Conservation (phyloP, 1,140 invertebrate genomes). For the Sarcophaga peregrina region DNA sequence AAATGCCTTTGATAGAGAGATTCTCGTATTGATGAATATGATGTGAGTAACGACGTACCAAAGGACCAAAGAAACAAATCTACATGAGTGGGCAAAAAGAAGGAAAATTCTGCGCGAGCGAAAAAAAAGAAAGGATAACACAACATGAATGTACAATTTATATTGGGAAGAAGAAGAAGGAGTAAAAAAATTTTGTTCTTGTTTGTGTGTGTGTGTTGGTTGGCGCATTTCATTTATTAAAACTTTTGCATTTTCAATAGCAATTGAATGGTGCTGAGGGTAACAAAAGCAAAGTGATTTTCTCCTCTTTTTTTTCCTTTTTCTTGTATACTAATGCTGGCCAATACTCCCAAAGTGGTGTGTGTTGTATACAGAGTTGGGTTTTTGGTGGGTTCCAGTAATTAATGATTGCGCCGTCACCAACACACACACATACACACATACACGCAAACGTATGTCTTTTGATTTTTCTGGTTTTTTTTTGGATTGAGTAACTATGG, state of each 20-base stretch:
- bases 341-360: too few relatives aligned
- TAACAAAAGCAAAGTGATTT: too few relatives aligned
- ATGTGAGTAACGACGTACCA: neutral
- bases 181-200: too few relatives aligned
- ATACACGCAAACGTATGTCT: neutral
- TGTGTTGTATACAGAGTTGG: too few relatives aligned
- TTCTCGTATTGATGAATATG: slow-evolving; percentile 44
- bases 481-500: slow-evolving; percentile 22
- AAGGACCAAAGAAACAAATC: neutral
- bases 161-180: too few relatives aligned
- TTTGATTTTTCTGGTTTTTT: neutral
- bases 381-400: slow-evolving; percentile 28
- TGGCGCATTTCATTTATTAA: neutral
- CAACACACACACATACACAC: neutral
- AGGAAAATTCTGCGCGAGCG: neutral
- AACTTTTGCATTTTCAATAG: slow-evolving; percentile 8
- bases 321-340: too few relatives aligned
- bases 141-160: slow-evolving; percentile 1
- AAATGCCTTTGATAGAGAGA: slow-evolving; percentile 20
- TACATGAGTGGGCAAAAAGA: too few relatives aligned
- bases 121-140: neutral
- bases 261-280: neutral
- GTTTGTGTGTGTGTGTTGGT: neutral
- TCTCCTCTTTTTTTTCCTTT: too few relatives aligned
- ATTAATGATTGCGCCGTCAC: slow-evolving; percentile 28